Base-by-base conservation (phyloP, 2,113 vertebrate genomes). In the Chionodraco myersi region DNA sequence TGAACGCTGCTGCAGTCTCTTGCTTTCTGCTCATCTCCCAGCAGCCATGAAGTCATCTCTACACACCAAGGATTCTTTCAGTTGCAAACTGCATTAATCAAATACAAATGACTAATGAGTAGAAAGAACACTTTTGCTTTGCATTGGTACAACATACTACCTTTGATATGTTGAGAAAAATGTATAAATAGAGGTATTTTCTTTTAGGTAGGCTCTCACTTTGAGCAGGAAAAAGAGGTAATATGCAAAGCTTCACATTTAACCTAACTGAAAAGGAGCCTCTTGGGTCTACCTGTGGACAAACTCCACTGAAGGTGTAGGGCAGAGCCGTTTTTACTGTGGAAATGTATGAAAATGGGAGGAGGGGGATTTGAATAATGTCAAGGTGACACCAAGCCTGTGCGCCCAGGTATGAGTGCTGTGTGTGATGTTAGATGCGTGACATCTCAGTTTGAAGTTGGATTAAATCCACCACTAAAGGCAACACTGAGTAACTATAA, bases 11-110 rank as follows among this genome's bases (percentile, higher is more conserved):
- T 67, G 79, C 83, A 82, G 67, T 78, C 66, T 64, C 64, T 69
- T 48, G 70, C 59, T 83, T 84, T 79, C 30, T 81, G 78, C 45
- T 87, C 81, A 83, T 86, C 85, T 88, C 82, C 82, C 79, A 84
- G 48, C 65, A 87, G 76, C 83, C 83, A 77, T 63, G 12, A 66
- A 85, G 59, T 71, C 61, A 85, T 80, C 70, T 51, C 69, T 52
- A 14, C 53, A 69, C 74, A 71, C 82, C 1, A 21, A 82, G 77
- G 72, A 72, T 77, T 72, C 49, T 52, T 65, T 76, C 70, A 76
- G 66, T 52, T 74, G 60, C 66, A 65, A 71, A 62, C 58, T 15
- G 58, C 72, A 85, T 82, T 71, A 83, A 89, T 88, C 72, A 85
- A 79, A 86, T 14, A 74, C 18, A 77, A 81, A 76, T 52, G 16